Evolutionary conservation across 1,140 invertebrate genomes (phyloP), one percentile per base, ranked within the genome.

Genomic region (Muscidifurax raptorellus): DNA sequence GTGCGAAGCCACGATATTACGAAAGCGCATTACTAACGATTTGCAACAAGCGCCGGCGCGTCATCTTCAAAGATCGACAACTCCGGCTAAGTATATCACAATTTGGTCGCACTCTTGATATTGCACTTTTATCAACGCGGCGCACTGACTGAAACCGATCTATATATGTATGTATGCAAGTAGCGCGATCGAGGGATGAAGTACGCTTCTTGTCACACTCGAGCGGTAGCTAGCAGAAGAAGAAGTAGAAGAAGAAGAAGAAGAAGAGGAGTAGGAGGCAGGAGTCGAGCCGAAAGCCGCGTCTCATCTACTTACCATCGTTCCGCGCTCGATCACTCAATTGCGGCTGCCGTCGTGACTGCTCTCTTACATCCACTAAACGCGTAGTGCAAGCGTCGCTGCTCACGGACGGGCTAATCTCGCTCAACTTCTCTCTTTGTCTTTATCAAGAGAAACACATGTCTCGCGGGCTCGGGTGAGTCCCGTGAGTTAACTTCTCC

Each of bases 401-500:
- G 22, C 27, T 25, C 66, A 15, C 44, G 44, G 15, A 15, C 44
- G 44, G 15, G 15, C 44, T 47, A 15, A 12, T 47, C 15, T 18
- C 44, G 25, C 27, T 28, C 18, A 15, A 15, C 18, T 67, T 25
- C 1, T 25, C 25, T 71, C 4, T 71, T 71, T 59, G 1, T 22
- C 52, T 59, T 7, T 59, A 7, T 18, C 18, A 59, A 59, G 22
- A n/a, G 22, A 18, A 80, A 90, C 87, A 88, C 90, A 91, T 91
- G 86, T 89, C 91, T 91, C 90, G 86, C 90, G 90, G 90, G 90
- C 90, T 84, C 86, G 71, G 85, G 88, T 86, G 88, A 86, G 89
- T 91, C 90, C 90, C 89, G 89, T 85, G 90, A 92, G 88, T 88
- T 87, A 91, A 93, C 92, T 93, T 92, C 91, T 92, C 90, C 90